phyloP scores from a whole-genome alignment of 2,888 invertebrate genomes.

The Andrena minutula region DNA sequence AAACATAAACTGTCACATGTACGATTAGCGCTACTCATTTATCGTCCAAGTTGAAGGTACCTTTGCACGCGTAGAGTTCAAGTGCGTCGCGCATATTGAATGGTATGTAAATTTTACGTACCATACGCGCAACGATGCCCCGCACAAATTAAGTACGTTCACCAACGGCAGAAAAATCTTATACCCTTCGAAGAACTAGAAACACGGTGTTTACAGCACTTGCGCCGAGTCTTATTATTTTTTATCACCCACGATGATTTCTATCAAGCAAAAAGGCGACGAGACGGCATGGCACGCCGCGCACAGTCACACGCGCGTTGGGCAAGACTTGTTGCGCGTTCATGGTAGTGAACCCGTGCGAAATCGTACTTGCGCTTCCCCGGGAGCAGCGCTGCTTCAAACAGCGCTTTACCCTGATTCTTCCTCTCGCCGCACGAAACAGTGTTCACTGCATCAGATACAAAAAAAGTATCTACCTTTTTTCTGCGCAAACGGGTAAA shows the following conservation, averaged over 20 bases:
- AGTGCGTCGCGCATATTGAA: background rate
- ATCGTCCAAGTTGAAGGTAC: background rate
- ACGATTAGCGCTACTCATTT: too few relatives aligned
- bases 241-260: background rate
- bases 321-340: slow-evolving; percentile 53
- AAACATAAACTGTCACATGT: too few relatives aligned
- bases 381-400: background rate
- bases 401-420: slow-evolving; percentile 20
- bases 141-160: background rate
- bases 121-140: background rate
- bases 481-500: background rate
- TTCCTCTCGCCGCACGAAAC: background rate
- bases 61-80: background rate
- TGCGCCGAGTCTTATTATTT: background rate
- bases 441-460: background rate
- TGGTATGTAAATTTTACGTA: background rate
- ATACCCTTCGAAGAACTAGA: background rate
- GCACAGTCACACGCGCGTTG: slow-evolving; percentile 11
- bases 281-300: background rate
- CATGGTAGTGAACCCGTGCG: slow-evolving; percentile 6
- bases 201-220: background rate
- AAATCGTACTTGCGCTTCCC: slow-evolving; percentile 19
- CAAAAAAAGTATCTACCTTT: background rate
- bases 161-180: background rate
- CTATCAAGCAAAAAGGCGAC: background rate